These are phyloP conservation scores for Anticlea derivata DNA, from an alignment of 2,888 invertebrate species.

Conservation along the genomic window DNA sequence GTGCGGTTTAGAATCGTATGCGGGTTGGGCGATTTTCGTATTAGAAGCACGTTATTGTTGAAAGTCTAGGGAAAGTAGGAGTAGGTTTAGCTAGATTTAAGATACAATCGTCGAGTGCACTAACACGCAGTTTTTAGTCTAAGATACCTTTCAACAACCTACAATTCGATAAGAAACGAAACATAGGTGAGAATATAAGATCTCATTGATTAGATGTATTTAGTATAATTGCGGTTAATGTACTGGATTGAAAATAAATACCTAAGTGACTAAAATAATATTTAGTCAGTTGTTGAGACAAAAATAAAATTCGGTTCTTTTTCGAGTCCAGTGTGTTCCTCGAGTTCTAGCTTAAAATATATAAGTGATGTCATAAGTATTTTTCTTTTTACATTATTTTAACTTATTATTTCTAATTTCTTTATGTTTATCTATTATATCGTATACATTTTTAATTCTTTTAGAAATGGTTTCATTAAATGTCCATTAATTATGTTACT, in stretches of 20 bases:
- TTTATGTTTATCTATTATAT: too few relatives aligned
- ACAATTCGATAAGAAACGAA: too few relatives aligned
- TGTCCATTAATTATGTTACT: too few relatives aligned
- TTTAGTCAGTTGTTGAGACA: slow-evolving; percentile 30
- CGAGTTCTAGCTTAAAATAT: background rate
- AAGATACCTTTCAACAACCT: too few relatives aligned
- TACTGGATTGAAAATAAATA: slow-evolving; percentile 22
- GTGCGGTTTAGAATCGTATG: slow-evolving; percentile 29
- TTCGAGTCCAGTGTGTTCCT: too few relatives aligned
- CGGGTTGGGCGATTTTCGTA: slow-evolving; percentile 28
- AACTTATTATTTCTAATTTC: too few relatives aligned
- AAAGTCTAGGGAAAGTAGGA: slow-evolving; percentile 36
- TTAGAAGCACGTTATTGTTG: slow-evolving; percentile 40
- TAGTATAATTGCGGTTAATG: slow-evolving; percentile 20
- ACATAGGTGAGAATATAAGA: background rate
- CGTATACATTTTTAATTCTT: too few relatives aligned
- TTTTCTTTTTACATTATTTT: too few relatives aligned
- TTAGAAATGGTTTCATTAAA: too few relatives aligned
- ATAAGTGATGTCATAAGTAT: background rate
- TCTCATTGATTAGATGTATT: background rate
- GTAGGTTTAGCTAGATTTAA: slow-evolving; percentile 29
- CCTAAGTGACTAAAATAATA: slow-evolving; percentile 11
- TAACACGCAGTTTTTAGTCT: slow-evolving; percentile 3
- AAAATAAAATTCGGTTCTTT: background rate
- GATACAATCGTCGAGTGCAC: slow-evolving; percentile 21